phyloP scores from a whole-genome alignment of 2,888 invertebrate genomes.

The Noctua janthina region DNA sequence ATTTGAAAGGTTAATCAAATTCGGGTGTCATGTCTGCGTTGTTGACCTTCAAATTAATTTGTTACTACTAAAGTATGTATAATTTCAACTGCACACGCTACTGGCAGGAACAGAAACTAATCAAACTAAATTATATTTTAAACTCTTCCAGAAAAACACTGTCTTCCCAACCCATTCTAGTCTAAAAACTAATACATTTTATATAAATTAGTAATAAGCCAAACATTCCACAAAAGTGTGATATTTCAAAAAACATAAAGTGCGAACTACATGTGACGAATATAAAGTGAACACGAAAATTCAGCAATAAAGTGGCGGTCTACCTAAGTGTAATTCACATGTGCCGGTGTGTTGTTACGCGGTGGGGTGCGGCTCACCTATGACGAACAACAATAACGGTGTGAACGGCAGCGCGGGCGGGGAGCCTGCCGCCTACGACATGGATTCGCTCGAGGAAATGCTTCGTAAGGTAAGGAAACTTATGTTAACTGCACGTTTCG shows the following conservation, averaged over 20 bases:
- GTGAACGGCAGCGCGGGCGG: conserved; percentile 91
- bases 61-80: not conserved
- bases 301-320: conserved; percentile 67
- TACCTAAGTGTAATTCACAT: conserved; percentile 69
- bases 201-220: conserved; percentile 24
- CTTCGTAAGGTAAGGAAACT: conserved; percentile 92
- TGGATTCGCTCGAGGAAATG: conserved; percentile 95
- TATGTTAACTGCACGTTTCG: conserved; percentile 56
- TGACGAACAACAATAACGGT: conserved; percentile 92
- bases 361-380: conserved; percentile 85
- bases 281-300: conserved; percentile 44
- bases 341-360: conserved; percentile 68
- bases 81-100: conserved; percentile 34
- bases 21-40: not conserved
- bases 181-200: conserved; percentile 63
- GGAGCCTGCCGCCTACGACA: conserved; percentile 92
- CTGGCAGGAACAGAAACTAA: conserved; percentile 20
- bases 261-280: conserved; percentile 54
- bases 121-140: not conserved
- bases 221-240: conserved; percentile 12
- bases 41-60: not conserved
- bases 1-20: not conserved
- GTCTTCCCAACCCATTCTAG: conserved; percentile 74
- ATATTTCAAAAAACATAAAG: conserved; percentile 42
- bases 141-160: conserved; percentile 51